Conservation (phyloP, 2,888 invertebrate genomes). For the Crossocerus cetratus region DNA sequence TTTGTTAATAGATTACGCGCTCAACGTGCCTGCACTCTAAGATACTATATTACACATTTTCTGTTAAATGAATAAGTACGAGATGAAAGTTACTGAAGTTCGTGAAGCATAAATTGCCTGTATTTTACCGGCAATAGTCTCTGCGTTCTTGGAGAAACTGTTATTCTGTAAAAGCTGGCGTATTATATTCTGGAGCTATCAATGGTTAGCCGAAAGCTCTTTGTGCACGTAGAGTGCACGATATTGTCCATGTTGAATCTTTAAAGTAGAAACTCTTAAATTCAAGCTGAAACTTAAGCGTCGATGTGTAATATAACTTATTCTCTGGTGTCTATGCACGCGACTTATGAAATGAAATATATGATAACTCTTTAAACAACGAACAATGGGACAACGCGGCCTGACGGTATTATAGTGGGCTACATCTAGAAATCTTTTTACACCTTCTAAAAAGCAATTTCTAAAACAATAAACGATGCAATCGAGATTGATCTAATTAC, state of each 20-base stretch:
- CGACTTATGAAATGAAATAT: constrained; percentile 29
- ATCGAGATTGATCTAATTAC: too few species aligned
- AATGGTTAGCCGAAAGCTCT: constrained; percentile 30
- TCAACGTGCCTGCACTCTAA: constrained; percentile 25
- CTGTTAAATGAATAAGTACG: constrained; percentile 34
- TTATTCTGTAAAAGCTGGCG: constrained; percentile 30
- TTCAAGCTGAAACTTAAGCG: constrained; percentile 38
- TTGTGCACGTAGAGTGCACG: constrained; percentile 33
- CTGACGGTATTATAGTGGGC: constrained; percentile 11
- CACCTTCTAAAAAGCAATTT: constrained; percentile 9
- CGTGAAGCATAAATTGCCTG: constrained; percentile 14
- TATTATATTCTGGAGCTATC: constrained; percentile 39
- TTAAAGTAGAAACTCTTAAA: constrained; percentile 34
- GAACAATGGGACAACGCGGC: constrained; percentile 14
- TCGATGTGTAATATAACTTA: constrained; percentile 47
- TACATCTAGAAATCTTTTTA: background rate
- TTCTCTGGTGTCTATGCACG: constrained; percentile 45
- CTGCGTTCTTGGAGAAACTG: constrained; percentile 21
- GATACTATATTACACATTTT: constrained; percentile 34
- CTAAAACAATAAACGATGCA: too few species aligned
- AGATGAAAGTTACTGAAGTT: constrained; percentile 39
- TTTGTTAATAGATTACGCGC: constrained; percentile 8
- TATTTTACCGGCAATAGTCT: too few species aligned
- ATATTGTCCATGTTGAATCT: constrained; percentile 54
- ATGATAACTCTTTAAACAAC: constrained; percentile 9